A percentile compares a stretch with the other conserved stretches of the same genome.
These are phyloP conservation scores for Euplexia lucipara DNA, from an alignment of 2,888 invertebrate genomes.

Conservation along the genomic window DNA sequence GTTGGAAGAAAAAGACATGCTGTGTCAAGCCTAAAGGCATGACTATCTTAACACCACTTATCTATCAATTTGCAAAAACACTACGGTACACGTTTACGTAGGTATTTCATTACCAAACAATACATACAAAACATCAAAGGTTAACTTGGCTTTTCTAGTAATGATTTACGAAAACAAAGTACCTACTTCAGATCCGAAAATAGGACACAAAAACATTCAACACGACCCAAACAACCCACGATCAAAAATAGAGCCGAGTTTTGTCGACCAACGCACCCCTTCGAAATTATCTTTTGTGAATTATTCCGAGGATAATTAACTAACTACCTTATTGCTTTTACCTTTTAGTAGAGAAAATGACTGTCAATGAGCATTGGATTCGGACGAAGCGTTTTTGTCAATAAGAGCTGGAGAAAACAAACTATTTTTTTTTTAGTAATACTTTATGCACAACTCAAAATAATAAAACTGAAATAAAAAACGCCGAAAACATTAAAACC, in stretches of 20 bases:
- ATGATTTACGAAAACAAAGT: background rate
- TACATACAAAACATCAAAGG: too few species aligned
- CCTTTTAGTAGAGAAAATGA: slow-evolving; percentile 18
- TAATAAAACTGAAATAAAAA: too few species aligned
- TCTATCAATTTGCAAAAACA: too few species aligned
- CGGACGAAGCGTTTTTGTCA: background rate
- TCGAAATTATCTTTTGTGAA: slow-evolving; percentile 46
- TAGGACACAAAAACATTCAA: background rate
- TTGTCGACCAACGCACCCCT: slow-evolving; percentile 6
- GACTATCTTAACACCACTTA: too few species aligned
- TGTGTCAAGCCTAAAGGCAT: too few species aligned
- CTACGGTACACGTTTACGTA: too few species aligned
- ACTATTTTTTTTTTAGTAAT: too few species aligned
- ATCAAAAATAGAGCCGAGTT: slow-evolving; percentile 29
- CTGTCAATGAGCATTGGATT: slow-evolving; percentile 6
- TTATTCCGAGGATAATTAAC: slow-evolving; percentile 35
- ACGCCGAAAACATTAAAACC: too few species aligned
- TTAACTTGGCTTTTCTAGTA: background rate
- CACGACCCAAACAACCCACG: background rate
- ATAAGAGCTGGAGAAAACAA: too few species aligned
- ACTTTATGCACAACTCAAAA: too few species aligned
- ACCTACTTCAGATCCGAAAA: background rate
- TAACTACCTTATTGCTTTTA: slow-evolving; percentile 23
- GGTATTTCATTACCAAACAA: too few species aligned
- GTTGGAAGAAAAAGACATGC: too few species aligned